Evolutionary conservation across 2,113 vertebrate species (phyloP).

Genomic region (Plestiodon gilberti): DNA sequence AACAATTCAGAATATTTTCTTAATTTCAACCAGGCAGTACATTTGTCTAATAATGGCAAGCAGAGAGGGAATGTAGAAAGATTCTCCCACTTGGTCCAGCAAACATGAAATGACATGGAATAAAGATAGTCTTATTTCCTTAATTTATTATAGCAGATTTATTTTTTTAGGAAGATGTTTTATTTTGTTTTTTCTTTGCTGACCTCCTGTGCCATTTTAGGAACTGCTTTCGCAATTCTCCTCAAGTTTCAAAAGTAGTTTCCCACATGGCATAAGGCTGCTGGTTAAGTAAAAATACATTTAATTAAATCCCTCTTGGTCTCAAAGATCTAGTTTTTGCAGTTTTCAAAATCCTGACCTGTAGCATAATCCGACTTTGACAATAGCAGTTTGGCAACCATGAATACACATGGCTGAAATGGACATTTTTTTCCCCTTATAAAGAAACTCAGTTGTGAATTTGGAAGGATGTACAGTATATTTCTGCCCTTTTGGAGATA

Average conservation of each 20-base stretch:
- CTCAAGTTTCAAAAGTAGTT: background rate
- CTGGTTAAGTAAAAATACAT: background rate
- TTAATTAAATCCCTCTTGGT: no score
- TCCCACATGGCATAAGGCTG: no score
- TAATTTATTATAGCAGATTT: background rate
- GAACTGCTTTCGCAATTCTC: background rate
- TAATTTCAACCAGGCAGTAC: background rate
- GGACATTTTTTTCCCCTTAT: background rate
- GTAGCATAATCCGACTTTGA: no score
- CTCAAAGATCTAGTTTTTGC: no score
- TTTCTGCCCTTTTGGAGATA: background rate
- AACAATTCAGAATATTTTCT: background rate
- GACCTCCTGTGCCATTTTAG: background rate
- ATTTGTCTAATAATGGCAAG: background rate
- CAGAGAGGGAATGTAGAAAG: background rate
- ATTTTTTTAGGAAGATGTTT: background rate
- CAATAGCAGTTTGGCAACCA: background rate
- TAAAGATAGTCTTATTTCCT: background rate
- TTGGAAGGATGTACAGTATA: background rate
- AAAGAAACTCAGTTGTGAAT: background rate
- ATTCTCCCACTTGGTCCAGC: background rate
- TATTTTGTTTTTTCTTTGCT: background rate
- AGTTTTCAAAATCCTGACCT: no score
- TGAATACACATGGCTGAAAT: background rate
- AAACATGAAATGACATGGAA: background rate